A percentile compares a stretch with the other conserved stretches of the same genome.
phyloP scores from a whole-genome alignment of 2,888 invertebrate genomes.

The Acanthosepion pharaonis region DNA sequence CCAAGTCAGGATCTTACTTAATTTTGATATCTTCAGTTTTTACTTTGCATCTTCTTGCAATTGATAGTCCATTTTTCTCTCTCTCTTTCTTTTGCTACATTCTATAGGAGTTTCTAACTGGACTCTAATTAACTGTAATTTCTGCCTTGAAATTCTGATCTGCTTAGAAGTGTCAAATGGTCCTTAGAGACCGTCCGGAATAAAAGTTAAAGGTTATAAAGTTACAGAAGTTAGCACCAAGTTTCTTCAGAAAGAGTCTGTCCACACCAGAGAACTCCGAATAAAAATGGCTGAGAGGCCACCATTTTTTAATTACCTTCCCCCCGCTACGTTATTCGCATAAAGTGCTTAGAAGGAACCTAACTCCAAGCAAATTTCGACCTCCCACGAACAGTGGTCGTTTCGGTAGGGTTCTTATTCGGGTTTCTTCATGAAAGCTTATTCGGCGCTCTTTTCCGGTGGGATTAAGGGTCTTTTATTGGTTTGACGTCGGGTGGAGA shows the following conservation, averaged over 20 bases:
- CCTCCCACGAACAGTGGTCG: neutral
- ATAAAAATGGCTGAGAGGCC: neutral
- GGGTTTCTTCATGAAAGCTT: neutral
- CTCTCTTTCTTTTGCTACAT: no score
- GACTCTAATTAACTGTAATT: no score
- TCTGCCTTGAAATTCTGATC: no score
- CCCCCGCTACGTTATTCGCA: neutral
- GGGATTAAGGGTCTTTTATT: neutral
- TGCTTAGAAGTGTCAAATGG: neutral
- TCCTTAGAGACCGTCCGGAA: no score
- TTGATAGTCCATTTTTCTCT: no score
- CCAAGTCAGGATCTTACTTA: no score
- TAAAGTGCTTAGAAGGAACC: neutral
- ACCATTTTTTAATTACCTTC: neutral
- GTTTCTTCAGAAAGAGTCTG: neutral
- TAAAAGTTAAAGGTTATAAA: neutral
- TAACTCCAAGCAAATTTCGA: neutral
- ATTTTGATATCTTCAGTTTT: no score
- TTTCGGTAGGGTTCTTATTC: neutral
- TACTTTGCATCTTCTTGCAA: no score
- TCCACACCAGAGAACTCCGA: neutral
- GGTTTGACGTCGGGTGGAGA: neutral
- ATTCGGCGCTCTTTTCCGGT: no score
- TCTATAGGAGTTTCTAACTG: no score
- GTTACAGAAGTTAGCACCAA: neutral